phyloP scores from a whole-genome alignment of 2,888 invertebrate species.

The Eulithis prunata region DNA sequence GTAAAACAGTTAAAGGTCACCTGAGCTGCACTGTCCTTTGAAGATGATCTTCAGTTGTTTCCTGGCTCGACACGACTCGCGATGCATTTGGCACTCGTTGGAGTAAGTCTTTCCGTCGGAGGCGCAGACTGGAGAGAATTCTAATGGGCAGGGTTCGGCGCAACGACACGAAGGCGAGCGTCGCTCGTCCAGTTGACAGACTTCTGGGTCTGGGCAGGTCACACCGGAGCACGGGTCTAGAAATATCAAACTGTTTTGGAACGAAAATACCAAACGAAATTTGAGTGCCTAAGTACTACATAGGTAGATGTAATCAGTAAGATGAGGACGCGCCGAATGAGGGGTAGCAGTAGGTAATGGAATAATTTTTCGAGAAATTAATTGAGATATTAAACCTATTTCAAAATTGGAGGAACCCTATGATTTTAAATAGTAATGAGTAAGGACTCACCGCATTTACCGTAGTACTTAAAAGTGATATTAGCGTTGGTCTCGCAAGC shows the following conservation, averaged over 20 bases:
- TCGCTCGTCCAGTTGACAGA: conserved; percentile 92
- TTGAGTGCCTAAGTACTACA: too few species aligned
- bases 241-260: neutral
- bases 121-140: conserved; percentile 91
- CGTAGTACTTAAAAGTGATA: conserved; percentile 92
- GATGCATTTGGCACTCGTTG: conserved; percentile 92
- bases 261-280: too few species aligned
- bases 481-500: conserved; percentile 90
- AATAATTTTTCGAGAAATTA: too few species aligned
- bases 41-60: conserved; percentile 91
- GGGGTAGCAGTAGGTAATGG: neutral
- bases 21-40: conserved; percentile 92
- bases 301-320: too few species aligned
- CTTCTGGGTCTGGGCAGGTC: conserved; percentile 91
- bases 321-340: neutral
- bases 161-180: conserved; percentile 92
- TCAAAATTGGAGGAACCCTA: too few species aligned
- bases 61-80: conserved; percentile 91
- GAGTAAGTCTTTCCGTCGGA: conserved; percentile 93
- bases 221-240: conserved; percentile 93
- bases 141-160: conserved; percentile 91
- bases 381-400: too few species aligned
- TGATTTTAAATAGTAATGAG: too few species aligned
- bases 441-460: conserved; percentile 91
- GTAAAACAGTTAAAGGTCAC: conserved; percentile 61